These are phyloP conservation scores for Bergia puertoricense DNA, from an alignment of 92 coral and sea anemone species.

Conservation along the genomic window DNA sequence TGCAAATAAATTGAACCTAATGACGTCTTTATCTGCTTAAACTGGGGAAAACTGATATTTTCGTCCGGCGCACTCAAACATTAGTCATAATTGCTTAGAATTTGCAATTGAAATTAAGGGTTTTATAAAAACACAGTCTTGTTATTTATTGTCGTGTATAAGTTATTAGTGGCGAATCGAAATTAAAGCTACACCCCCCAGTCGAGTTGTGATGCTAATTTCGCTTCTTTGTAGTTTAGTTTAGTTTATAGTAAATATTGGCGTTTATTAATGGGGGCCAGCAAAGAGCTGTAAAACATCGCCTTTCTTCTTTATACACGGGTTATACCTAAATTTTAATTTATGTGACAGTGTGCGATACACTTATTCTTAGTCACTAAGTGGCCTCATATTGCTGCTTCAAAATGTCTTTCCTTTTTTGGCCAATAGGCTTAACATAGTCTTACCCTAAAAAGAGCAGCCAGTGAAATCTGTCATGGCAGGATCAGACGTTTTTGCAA, in stretches of 20 bases:
- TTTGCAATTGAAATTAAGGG: constrained; percentile 40
- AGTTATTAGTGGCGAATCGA: constrained; percentile 1
- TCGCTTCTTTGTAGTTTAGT: neutral
- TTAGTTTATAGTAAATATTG: constrained; percentile 5
- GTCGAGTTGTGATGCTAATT: constrained; percentile 1
- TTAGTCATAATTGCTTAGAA: constrained; percentile 21
- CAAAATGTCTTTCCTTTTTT: no score
- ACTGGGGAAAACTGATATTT: constrained; percentile 37
- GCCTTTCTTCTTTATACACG: neutral
- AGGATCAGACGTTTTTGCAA: no score
- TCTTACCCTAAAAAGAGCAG: neutral
- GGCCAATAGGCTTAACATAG: neutral
- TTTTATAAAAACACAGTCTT: constrained; percentile 4
- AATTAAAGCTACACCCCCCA: constrained; percentile 4
- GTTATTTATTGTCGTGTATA: neutral
- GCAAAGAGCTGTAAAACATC: neutral
- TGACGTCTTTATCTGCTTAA: constrained; percentile 32
- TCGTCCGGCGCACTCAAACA: constrained; percentile 26
- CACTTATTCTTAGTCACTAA: neutral
- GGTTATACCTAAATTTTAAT: neutral
- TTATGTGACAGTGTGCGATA: neutral
- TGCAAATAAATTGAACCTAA: constrained; percentile 25
- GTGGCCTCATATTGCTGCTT: neutral
- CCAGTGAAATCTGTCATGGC: neutral
- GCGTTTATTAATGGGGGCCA: neutral